These are phyloP conservation scores for Zaprionus ornatus DNA, from an alignment of 1,140 invertebrate genomes.

Conservation along the genomic window DNA sequence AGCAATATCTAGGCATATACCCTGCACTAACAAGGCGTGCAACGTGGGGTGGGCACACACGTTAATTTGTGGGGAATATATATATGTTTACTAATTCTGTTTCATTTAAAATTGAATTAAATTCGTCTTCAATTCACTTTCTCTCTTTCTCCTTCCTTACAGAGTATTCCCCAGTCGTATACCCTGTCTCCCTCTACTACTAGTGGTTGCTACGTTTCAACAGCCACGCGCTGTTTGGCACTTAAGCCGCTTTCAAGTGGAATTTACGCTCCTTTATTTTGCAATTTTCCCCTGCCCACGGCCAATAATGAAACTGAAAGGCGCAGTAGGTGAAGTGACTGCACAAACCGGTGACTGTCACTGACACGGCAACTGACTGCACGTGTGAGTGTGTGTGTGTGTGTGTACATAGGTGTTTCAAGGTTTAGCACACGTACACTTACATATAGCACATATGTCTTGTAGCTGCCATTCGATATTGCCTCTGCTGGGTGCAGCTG, in stretches of 20 bases:
- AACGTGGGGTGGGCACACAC: background rate
- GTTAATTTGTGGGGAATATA: too few species aligned
- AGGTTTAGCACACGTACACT: conserved; percentile 14
- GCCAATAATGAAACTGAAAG: conserved; percentile 42
- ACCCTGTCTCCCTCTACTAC: background rate
- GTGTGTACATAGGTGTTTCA: conserved; percentile 4
- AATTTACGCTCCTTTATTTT: conserved; percentile 69
- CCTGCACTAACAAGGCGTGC: background rate
- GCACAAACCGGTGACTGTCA: conserved; percentile 28
- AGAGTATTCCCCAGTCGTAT: conserved; percentile 15
- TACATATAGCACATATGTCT: conserved; percentile 1
- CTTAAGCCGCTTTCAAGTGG: conserved; percentile 66
- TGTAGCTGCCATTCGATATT: background rate
- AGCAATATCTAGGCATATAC: background rate
- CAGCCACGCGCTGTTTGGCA: conserved; percentile 49
- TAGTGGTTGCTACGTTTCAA: conserved; percentile 7
- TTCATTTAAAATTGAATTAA: background rate
- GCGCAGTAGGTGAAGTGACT: conserved; percentile 44
- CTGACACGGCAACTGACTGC: conserved; percentile 24
- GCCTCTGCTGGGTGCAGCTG: conserved; percentile 21
- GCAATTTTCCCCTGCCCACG: conserved; percentile 61
- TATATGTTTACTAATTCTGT: background rate
- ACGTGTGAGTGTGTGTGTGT: background rate
- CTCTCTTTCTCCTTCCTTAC: background rate
- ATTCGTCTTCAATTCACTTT: background rate